Evolutionary conservation across 1,140 invertebrate species (phyloP), one percentile per base, ranked within the genome.

Genomic region (Listronotus bonariensis): DNA sequence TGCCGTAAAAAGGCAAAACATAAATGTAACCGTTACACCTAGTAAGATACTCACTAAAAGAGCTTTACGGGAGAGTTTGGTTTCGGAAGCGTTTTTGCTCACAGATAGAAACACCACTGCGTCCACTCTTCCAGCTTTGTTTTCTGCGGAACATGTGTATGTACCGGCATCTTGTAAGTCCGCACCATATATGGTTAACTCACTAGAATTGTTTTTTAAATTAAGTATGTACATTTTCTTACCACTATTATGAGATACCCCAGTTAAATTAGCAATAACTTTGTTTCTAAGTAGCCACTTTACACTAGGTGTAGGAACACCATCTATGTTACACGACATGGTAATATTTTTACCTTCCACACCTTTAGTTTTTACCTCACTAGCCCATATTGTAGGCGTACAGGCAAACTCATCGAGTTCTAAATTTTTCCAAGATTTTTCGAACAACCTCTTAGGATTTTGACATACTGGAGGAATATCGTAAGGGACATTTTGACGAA

Each of bases 371-470:
- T 82, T 82, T n/a, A 80, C 75, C 18, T 81, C 81, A 14, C 81
- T 78, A 1, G 83, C 80, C 14, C 82, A 80, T 14, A 89, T 86
- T 74, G 86, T 83, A 0, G 91, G 91, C 56, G 84, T 80, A 74
- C 91, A 93, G 1, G 91, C 90, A 75, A 91, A 92, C 71, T 93
- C 91, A 70, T 92, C 89, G 15, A 91, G 78, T 62, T 88, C 85
- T 26, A 93, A 80, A 48, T 84, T 83, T 73, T 91, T 87, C 91
- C 91, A 93, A 0, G 88, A 80, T 55, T 85, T 82, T 1, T 82
- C 82, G 6, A 79, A 78, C 7, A 93, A 73, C 11, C 89, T 78
- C 0, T 79, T 70, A 0, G 91, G 91, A 8, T 78, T 75, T 14
- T 82, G 79, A 74, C 91, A 93, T 1, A 84, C 80, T 0, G 91